Conservation (phyloP, 1,140 invertebrate species). For the Carposina sasakii region DNA sequence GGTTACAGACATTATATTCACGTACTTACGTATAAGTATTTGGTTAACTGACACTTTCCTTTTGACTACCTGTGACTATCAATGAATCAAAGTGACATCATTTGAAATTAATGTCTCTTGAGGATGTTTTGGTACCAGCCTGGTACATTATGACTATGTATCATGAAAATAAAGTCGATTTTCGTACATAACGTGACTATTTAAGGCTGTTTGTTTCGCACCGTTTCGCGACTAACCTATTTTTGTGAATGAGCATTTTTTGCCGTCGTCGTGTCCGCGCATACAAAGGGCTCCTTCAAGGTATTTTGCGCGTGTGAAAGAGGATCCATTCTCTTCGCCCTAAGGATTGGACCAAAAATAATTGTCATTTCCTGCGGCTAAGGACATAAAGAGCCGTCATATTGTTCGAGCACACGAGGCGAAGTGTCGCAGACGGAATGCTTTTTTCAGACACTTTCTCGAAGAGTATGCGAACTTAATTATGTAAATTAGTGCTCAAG, state of each 20-base stretch:
- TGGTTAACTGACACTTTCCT: too few relatives aligned
- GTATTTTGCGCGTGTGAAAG: slow-evolving; percentile 67
- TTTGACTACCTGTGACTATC: slow-evolving; percentile 2
- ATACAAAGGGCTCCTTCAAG: slow-evolving; percentile 58
- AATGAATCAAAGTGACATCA: slow-evolving; percentile 8
- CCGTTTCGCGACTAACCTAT: slow-evolving; percentile 63
- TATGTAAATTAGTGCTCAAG: slow-evolving; percentile 29
- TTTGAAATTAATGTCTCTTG: slow-evolving; percentile 4
- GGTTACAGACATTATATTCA: too few relatives aligned
- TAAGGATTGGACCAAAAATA: slow-evolving; percentile 59
- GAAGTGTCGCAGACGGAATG: slow-evolving; percentile 29
- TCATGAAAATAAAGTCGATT: neutral
- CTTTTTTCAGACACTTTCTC: slow-evolving; percentile 35
- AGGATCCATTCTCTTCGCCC: slow-evolving; percentile 51
- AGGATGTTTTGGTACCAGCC: too few relatives aligned
- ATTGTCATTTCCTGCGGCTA: slow-evolving; percentile 67
- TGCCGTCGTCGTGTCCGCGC: slow-evolving; percentile 40
- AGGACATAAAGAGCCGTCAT: slow-evolving; percentile 26
- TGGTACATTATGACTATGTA: too few relatives aligned
- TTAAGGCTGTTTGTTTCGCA: neutral
- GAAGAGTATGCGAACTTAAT: slow-evolving; percentile 24
- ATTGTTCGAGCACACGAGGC: slow-evolving; percentile 29
- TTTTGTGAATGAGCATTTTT: slow-evolving; percentile 67
- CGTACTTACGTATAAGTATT: too few relatives aligned
- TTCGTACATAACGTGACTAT: neutral